Evolutionary conservation across 2,797 vertebrate genomes (phyloP), one percentile per base, ranked within the genome.

Genomic region (Melanotaenia nigrans): DNA sequence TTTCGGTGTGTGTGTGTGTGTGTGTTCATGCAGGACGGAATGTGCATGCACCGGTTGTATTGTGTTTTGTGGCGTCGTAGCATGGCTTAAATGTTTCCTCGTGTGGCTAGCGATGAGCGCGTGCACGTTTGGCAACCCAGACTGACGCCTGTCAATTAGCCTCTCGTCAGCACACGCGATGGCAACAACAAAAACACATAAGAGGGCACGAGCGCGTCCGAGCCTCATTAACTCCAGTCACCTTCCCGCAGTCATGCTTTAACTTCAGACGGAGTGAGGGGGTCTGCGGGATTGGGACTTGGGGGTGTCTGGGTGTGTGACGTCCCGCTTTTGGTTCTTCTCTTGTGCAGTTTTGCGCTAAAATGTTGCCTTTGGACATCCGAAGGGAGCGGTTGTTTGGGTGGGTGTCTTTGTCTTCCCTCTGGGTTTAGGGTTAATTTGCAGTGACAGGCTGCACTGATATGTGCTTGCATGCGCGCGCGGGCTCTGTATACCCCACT

Each of bases 401-500:
- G 58, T 63, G 64, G 25, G 28, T 40, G 64, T 63, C 75, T 78
- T 68, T 78, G 64, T 78, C 54, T 49, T 65, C 63, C 36, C 16
- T 18, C 28, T 54, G 35, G 12, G 42, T 57, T 65, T 35, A 66
- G 59, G 62, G 58, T 40, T 32, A 18, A 47, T 69, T 61, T 16
- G 45, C 13, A 22, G 40, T 28, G 42, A 36, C 18, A n/a, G n/a
- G 25, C 28, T 30, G 20, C 55, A 36, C 28, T 13, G 30, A 25
- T 45, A 16, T 51, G n/a, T 25, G 36, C 28, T 28, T 33, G 33
- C 10, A 36, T 28, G 62, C 54, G 18, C 54, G 54, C 54, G 9
- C 8, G 20, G 45, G 14, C 47, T 12, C 30, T 9, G 5, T 40
- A 1, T 1, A 9, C 4, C 18, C 47, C 2, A 58, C 45, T 51